Percentiles rank a stretch among this genome's conserved stretches.
Conservation (phyloP, 2,888 invertebrate genomes). For the Micoletzkya japonica region DNA sequence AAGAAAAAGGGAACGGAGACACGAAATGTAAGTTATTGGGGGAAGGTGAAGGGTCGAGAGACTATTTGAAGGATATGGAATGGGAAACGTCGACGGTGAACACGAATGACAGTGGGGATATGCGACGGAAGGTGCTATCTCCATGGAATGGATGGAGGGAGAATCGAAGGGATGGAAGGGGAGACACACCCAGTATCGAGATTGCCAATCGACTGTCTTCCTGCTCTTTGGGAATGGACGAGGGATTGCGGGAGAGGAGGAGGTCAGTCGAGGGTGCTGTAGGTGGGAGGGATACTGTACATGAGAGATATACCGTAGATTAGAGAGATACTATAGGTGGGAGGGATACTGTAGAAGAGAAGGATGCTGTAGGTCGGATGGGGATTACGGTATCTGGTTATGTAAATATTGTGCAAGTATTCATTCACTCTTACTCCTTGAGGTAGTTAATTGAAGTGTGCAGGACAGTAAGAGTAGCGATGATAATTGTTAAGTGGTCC, state of each 20-base stretch:
- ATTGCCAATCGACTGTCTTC: background rate
- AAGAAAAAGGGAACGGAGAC: background rate
- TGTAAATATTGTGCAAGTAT: too few species aligned
- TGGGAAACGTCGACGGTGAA: slow-evolving; percentile 40
- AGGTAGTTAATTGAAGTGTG: too few species aligned
- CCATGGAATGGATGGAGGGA: slow-evolving; percentile 7
- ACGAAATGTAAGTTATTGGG: slow-evolving; percentile 4
- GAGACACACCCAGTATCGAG: slow-evolving; percentile 10
- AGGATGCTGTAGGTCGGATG: too few species aligned
- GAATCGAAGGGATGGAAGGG: slow-evolving; percentile 10
- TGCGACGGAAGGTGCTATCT: background rate
- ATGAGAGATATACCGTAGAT: too few species aligned
- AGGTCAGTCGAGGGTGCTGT: too few species aligned
- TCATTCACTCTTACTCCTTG: too few species aligned
- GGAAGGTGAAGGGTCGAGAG: background rate
- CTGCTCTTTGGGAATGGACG: slow-evolving; percentile 4
- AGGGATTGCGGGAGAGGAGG: background rate
- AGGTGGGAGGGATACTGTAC: too few species aligned
- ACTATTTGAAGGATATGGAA: slow-evolving; percentile 35
- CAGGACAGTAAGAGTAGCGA: too few species aligned
- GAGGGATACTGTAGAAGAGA: too few species aligned
- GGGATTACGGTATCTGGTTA: too few species aligned
- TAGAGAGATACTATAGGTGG: too few species aligned
- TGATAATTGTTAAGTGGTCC: background rate
- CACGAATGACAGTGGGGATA: background rate